Conservation (phyloP, 2,888 invertebrate species). For the Meliscaeva auricollis region DNA sequence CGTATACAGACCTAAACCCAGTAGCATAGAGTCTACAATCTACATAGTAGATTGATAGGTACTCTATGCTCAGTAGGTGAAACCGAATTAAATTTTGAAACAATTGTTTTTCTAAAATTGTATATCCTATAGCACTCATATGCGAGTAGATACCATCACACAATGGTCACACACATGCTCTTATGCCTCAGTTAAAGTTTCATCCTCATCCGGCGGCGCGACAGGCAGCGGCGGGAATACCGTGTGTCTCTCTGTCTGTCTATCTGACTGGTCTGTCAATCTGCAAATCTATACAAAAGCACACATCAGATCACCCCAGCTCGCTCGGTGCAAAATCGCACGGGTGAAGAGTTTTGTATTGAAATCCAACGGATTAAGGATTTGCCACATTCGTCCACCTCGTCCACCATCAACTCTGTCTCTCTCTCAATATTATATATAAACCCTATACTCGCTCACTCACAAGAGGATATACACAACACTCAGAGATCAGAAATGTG, state of each 20-base stretch:
- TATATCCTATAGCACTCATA: background rate
- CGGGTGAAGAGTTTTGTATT: constrained; percentile 80
- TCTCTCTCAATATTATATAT: background rate
- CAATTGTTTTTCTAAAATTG: background rate
- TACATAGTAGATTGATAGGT: too few relatives aligned
- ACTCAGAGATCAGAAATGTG: constrained; percentile 20
- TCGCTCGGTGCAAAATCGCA: constrained; percentile 73
- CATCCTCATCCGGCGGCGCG: constrained; percentile 26
- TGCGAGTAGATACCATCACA: background rate
- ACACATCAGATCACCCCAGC: constrained; percentile 55
- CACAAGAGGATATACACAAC: constrained; percentile 27
- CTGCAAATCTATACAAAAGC: constrained; percentile 64
- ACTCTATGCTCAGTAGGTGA: too few relatives aligned
- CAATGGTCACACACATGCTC: background rate
- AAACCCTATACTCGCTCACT: constrained; percentile 20
- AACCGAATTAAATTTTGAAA: too few relatives aligned
- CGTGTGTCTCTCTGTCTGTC: constrained; percentile 26
- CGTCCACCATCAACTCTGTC: constrained; percentile 69
- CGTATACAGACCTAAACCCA: too few relatives aligned
- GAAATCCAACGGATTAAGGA: constrained; percentile 84
- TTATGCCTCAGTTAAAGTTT: background rate
- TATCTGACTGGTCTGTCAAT: constrained; percentile 40
- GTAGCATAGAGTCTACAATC: too few relatives aligned
- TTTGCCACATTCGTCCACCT: constrained; percentile 82
- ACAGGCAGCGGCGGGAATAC: background rate